A percentile compares a stretch with the other conserved stretches of the same genome.
Conservation (phyloP, 2,888 invertebrate species). For the Ophonus ardosiacus region DNA sequence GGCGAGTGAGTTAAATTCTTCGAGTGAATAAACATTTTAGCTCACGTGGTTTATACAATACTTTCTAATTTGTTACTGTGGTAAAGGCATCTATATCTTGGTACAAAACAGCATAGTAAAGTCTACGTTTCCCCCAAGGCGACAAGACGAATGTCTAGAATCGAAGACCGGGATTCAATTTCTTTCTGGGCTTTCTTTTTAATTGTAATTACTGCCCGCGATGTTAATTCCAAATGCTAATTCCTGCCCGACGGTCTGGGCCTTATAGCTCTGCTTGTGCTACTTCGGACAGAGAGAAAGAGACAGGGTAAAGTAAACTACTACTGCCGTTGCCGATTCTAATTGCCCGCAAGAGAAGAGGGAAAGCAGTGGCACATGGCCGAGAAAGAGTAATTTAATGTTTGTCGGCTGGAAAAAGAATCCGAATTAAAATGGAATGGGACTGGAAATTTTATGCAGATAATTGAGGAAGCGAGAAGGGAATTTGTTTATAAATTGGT, state of each 20-base stretch:
- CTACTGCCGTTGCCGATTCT: not conserved
- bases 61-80: too few species aligned
- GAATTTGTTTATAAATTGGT: too few species aligned
- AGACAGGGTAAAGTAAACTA: not conserved
- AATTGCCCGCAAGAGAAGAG: slow-evolving; percentile 16
- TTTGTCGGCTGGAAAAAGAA: not conserved
- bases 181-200: slow-evolving; percentile 47
- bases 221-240: slow-evolving; percentile 56
- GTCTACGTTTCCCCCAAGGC: not conserved
- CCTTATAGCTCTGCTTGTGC: too few species aligned
- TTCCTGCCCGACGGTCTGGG: not conserved
- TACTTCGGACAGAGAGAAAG: too few species aligned
- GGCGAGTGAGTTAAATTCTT: too few species aligned
- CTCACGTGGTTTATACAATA: too few species aligned
- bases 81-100: not conserved
- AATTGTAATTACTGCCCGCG: slow-evolving; percentile 51
- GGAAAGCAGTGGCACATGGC: not conserved
- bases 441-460: not conserved
- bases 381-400: slow-evolving; percentile 4
- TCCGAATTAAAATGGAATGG: not conserved
- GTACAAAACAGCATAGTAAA: not conserved
- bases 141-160: slow-evolving; percentile 10
- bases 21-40: too few species aligned
- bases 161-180: slow-evolving; percentile 40
- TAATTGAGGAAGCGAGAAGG: not conserved